Conservation (phyloP, 64 coral and sea anemone genomes). For the Dendrophyllia cribrosa region DNA sequence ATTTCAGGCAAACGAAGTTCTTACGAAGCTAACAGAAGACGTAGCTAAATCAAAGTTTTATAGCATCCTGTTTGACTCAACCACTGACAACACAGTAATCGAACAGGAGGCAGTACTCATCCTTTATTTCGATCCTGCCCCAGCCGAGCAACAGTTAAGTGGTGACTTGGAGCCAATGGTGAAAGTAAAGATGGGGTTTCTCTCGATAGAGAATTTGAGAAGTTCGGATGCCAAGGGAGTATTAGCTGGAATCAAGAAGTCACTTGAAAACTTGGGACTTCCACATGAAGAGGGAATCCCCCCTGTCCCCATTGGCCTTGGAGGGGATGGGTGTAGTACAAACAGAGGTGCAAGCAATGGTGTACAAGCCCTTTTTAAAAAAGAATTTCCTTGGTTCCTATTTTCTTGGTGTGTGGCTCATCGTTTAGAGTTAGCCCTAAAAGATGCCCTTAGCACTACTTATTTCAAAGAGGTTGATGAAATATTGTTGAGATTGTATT, state of each 20-base stretch:
- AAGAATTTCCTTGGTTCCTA: constrained; percentile 59
- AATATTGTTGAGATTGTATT: constrained; percentile 69
- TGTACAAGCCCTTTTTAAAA: constrained; percentile 66
- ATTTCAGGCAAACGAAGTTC: constrained; percentile 70
- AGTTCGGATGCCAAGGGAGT: constrained; percentile 60
- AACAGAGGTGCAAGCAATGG: constrained; percentile 62
- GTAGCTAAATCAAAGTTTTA: constrained; percentile 62
- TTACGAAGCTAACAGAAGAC: constrained; percentile 49
- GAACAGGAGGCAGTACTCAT: constrained; percentile 68
- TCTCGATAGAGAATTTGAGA: constrained; percentile 47
- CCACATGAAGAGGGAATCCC: constrained; percentile 37
- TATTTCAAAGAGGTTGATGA: constrained; percentile 83
- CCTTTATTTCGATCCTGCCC: constrained; percentile 61
- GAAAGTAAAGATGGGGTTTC: constrained; percentile 7
- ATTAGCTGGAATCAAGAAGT: constrained; percentile 52
- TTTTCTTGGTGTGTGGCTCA: constrained; percentile 86
- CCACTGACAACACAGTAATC: constrained; percentile 46
- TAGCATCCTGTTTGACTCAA: constrained; percentile 62
- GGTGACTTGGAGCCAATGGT: constrained; percentile 40
- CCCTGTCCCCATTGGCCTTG: constrained; percentile 78
- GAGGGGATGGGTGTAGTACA: constrained; percentile 58
- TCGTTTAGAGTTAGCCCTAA: constrained; percentile 76
- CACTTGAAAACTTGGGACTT: constrained; percentile 58
- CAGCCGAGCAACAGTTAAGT: constrained; percentile 11
- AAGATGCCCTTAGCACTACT: constrained; percentile 73